Evolutionary conservation across 2,888 invertebrate species (phyloP).

Genomic region (Orchesella flavescens): DNA sequence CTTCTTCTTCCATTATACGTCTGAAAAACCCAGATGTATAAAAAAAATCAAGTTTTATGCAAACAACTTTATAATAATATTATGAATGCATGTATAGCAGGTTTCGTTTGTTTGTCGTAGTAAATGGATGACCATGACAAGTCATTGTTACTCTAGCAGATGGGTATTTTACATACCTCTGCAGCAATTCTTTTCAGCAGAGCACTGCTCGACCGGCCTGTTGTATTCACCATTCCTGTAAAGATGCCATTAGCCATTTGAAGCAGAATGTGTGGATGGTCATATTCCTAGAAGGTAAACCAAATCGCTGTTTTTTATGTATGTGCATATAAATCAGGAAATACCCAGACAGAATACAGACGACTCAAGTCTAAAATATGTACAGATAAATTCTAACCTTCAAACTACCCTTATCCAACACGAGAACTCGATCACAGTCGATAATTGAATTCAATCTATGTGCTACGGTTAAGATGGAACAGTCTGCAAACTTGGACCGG

Average conservation of each 20-base stretch:
- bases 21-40: not conserved
- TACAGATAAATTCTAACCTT: conserved; percentile 74
- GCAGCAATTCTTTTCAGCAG: conserved; percentile 79
- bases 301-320: too few relatives aligned
- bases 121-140: too few relatives aligned
- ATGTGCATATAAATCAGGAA: too few relatives aligned
- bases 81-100: too few relatives aligned
- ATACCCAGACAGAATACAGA: too few relatives aligned
- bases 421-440: conserved; percentile 32
- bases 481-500: conserved; percentile 50
- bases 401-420: conserved; percentile 26
- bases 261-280: conserved; percentile 83
- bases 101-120: too few relatives aligned
- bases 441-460: conserved; percentile 39
- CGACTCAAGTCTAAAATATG: too few relatives aligned
- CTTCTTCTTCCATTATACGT: conserved; percentile 10
- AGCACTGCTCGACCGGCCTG: conserved; percentile 81
- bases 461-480: conserved; percentile 78
- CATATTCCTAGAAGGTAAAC: conserved; percentile 77
- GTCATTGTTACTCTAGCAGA: too few relatives aligned
- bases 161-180: conserved; percentile 73
- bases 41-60: too few relatives aligned
- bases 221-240: conserved; percentile 81
- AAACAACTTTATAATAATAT: too few relatives aligned
- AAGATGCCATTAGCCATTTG: conserved; percentile 79